Evolutionary conservation across 2,797 vertebrate species (phyloP).

Genomic region (Otolemur crassicaudatus): DNA sequence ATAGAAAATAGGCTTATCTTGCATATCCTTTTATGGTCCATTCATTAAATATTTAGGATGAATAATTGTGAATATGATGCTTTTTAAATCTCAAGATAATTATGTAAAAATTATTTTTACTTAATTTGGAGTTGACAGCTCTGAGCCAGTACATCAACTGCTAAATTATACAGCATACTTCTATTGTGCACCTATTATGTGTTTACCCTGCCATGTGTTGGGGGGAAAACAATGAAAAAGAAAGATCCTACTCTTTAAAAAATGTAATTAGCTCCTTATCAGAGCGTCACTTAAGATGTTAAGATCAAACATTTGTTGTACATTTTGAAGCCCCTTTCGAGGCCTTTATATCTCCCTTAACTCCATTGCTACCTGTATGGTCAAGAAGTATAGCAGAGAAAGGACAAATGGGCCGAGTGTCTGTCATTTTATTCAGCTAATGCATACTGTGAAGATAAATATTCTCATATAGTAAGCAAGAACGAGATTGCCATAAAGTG

Average conservation of each 20-base stretch:
- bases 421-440: conserved; percentile 28
- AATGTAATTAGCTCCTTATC: neutral
- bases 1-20: neutral
- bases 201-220: neutral
- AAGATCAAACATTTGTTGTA: neutral
- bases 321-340: conserved; percentile 15
- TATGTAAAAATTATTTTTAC: neutral
- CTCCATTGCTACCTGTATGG: neutral
- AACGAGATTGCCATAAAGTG: neutral
- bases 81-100: conserved; percentile 30
- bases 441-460: neutral
- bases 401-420: neutral
- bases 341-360: neutral
- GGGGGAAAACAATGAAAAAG: neutral
- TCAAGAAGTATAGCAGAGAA: conserved; percentile 5
- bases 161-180: neutral
- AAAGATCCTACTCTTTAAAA: neutral
- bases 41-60: neutral
- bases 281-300: neutral
- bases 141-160: neutral
- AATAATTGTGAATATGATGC: neutral
- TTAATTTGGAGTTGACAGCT: neutral
- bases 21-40: neutral
- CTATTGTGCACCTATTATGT: neutral
- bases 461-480: neutral